phyloP scores from a whole-genome alignment of 1,140 invertebrate genomes.

The Philopotamus ludificatus region DNA sequence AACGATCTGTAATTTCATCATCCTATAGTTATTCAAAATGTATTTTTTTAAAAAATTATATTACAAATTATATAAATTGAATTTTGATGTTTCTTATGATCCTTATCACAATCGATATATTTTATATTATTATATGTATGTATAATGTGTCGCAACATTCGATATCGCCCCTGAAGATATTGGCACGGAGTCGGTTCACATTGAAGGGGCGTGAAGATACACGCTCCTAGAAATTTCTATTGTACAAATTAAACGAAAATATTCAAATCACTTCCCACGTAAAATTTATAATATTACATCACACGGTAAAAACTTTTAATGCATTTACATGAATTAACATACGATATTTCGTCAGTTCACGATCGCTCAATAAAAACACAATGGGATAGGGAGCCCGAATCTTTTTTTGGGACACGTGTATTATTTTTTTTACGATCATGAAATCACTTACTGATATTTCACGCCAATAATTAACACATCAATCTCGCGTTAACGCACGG shows the following conservation, averaged over 20 bases:
- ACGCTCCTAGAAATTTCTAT: not conserved
- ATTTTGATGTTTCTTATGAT: too few relatives aligned
- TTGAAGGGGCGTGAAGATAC: not conserved
- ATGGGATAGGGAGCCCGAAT: slow-evolving; percentile 18
- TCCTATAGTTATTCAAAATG: too few relatives aligned
- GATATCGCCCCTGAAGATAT: too few relatives aligned
- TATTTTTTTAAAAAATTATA: too few relatives aligned
- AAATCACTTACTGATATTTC: slow-evolving; percentile 27
- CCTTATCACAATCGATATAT: too few relatives aligned
- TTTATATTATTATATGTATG: too few relatives aligned
- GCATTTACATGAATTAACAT: slow-evolving; percentile 28
- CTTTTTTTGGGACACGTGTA: not conserved
- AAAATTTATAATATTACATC: slow-evolving; percentile 16
- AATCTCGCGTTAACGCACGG: slow-evolving; percentile 13
- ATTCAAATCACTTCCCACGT: slow-evolving; percentile 16
- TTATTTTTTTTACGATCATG: slow-evolving; percentile 2
- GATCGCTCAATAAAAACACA: slow-evolving; percentile 11
- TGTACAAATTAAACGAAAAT: not conserved
- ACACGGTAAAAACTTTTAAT: slow-evolving; percentile 12
- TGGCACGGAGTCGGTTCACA: not conserved
- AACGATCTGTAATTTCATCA: too few relatives aligned
- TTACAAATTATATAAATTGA: too few relatives aligned
- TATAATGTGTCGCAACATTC: too few relatives aligned
- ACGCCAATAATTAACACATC: slow-evolving; percentile 31
- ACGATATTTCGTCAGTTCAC: slow-evolving; percentile 3